phyloP scores from a whole-genome alignment of 2,113 vertebrate species.

The Pluvialis apricaria region DNA sequence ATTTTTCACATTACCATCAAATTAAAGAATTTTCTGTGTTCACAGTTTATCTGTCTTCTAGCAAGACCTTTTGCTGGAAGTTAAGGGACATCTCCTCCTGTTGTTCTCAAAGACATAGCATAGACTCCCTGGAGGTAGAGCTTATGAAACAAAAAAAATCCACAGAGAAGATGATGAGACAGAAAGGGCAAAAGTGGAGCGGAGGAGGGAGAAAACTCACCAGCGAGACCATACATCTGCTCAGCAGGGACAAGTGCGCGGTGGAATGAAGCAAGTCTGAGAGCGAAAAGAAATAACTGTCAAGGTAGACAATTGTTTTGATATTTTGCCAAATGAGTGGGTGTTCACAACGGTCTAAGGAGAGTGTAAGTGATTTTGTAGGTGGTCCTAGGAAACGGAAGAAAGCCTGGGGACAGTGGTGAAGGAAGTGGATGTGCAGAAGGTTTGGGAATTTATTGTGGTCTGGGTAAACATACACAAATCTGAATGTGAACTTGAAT shows the following conservation, averaged over 20 bases:
- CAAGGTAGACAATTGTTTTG: background rate
- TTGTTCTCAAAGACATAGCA: background rate
- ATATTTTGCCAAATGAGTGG: background rate
- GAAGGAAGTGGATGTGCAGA: background rate
- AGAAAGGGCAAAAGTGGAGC: background rate
- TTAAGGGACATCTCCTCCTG: background rate
- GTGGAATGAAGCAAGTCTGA: background rate
- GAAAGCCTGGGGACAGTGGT: background rate
- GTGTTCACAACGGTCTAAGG: background rate
- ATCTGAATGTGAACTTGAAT: background rate
- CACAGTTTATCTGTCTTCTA: background rate
- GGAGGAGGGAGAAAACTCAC: background rate
- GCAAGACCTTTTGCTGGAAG: background rate
- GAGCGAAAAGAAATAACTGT: background rate
- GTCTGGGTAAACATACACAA: background rate
- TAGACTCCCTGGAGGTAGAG: background rate
- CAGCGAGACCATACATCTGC: background rate
- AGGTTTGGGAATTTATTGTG: background rate
- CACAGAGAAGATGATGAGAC: background rate
- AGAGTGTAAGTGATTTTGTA: background rate
- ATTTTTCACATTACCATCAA: background rate
- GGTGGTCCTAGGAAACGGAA: constrained; percentile 11
- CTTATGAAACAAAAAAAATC: background rate
- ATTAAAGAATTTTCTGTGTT: background rate
- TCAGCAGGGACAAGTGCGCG: background rate